Base-by-base conservation (phyloP, 2,888 invertebrate genomes). In the Eulithis testata region DNA sequence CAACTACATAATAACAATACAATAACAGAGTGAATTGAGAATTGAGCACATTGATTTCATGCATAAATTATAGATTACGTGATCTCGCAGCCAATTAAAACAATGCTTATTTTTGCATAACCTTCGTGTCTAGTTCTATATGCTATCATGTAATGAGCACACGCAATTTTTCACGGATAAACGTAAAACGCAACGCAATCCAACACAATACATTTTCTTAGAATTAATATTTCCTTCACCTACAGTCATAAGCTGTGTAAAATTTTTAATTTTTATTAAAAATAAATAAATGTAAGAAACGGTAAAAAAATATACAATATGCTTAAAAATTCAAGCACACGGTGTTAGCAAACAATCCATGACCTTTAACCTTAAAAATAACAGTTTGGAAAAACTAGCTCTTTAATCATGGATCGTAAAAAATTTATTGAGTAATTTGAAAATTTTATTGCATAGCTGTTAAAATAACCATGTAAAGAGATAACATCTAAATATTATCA, bases 21-120 rank as follows among this genome's bases (percentile, higher is more conserved):
- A 47, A 47, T 47, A 49, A 21, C 9, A 49, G 11, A 49, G n/a
- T 58, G 27, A 8, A 58, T 58, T 36, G 40, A 58, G 60, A 21
- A 53, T 66, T 44, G 21, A 52, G 44, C 51, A 12, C 31, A 57
- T 67, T 57, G 60, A 63, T 67, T 64, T 64, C 67, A 66, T 68
- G 73, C 65, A 73, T 68, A 73, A 69, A 63, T 66, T 60, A 59
- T 37, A 45, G 50, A 69, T 73, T 69, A 71, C 71, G 71, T 68
- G 71, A 65, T 66, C 59, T 65, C 11, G 59, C 21, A 49, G 31
- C 63, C 60, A 67, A 69, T 69, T 69, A 71, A 65, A 66, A 69
- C 66, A 71, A 60, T 67, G 69, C 65, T 67, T 65, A 69, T 69
- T 71, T 73, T 71, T 73, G 69, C 71, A 71, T 73, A 71, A 71